Base-by-base conservation (phyloP, 1,140 invertebrate genomes). In the Drosophila repleta region DNA sequence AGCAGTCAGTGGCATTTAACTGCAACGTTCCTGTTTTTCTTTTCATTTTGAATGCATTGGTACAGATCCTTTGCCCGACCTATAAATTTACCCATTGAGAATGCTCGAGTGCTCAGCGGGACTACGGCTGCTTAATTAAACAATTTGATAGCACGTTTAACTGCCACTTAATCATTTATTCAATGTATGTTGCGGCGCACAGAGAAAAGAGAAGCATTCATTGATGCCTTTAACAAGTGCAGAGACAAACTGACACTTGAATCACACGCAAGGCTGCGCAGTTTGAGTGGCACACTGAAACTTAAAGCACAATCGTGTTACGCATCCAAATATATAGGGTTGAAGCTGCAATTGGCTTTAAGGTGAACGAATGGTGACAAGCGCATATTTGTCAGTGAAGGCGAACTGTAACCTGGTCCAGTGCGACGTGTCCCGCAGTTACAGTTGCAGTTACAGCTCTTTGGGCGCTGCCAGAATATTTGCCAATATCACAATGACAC, bases 401-500 rank as follows among this genome's bases (percentile, higher is more conserved):
- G 29, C 46, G 17, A 43, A 56, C 35, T 39, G 18, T 68, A 65
- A 63, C 43, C 70, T 68, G 35, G 24, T 21, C 13, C 20, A 21
- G 37, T 43, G 61, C 17, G 39, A 18, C 39, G 39, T 26, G 15
- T 41, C 39, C 35, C 1, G 39, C 39, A 17, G 39, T 3, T 15
- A 13, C 39, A 41, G 39, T 0, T 41, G 39, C 39, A 41, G 39
- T 4, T 29, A n/a, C 35, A 26, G 32, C 13, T 61, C 18, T 15
- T 15, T 43, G 24, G 49, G 49, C 35, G 49, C 20, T 24, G 43
- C 45, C 32, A 43, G 57, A 43, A 8, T 53, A 58, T 61, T 61
- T 53, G 55, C 63, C 37, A 62, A 83, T 80, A 80, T 80, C 64
- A 49, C 63, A 76, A 64, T 82, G 71, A 87, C 61, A 88, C 68